Percentiles rank a stretch among this genome's conserved stretches.
These are phyloP conservation scores for Aricia artaxerxes DNA, from an alignment of 2,888 invertebrate species.

Conservation along the genomic window DNA sequence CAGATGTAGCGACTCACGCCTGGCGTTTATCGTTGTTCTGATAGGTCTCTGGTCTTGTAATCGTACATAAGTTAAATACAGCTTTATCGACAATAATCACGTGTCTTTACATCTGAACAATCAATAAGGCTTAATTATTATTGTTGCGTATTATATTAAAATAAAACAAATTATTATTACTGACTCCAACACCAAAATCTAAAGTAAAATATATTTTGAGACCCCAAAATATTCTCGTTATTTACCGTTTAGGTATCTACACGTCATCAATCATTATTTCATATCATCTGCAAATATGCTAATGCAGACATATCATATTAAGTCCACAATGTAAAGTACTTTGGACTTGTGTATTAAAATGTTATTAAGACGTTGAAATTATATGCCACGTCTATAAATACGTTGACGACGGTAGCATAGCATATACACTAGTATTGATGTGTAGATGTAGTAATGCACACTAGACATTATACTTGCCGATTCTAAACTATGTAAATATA, in stretches of 20 bases:
- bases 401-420: neutral
- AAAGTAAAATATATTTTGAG: neutral
- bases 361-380: neutral
- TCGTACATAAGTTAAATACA: neutral
- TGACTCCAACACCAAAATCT: neutral
- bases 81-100: too few relatives aligned
- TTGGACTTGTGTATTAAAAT: neutral
- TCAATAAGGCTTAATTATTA: neutral
- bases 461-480: neutral
- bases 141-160: neutral
- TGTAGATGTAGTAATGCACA: neutral
- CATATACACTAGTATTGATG: neutral
- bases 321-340: neutral
- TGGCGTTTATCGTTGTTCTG: neutral
- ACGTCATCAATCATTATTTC: conserved; percentile 1
- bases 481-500: neutral
- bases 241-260: neutral
- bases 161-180: neutral
- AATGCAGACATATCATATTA: neutral
- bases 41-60: neutral
- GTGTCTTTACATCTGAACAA: neutral
- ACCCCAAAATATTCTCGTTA: neutral
- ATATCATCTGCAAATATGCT: neutral
- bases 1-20: neutral
- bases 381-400: neutral